A percentile compares a stretch with the other conserved stretches of the same genome.
These are phyloP conservation scores for Brevimyrus niger DNA, from an alignment of 2,113 vertebrate genomes.

Conservation along the genomic window DNA sequence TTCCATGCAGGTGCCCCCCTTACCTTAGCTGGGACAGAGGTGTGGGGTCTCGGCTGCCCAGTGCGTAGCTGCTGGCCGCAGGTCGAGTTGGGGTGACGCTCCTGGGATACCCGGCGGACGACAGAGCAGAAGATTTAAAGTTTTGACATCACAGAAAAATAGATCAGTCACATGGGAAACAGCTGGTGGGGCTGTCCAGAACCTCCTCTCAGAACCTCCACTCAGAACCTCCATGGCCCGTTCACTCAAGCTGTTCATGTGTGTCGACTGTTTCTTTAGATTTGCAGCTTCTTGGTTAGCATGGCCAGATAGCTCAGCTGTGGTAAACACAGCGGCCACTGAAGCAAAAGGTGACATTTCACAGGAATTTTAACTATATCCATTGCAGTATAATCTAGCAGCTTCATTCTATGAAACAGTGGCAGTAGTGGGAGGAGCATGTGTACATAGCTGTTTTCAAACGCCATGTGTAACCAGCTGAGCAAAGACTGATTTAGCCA, in stretches of 20 bases:
- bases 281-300: background rate
- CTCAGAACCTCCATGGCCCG: background rate
- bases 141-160: background rate
- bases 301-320: background rate
- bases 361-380: background rate
- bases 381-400: background rate
- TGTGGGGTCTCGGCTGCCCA: background rate
- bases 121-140: background rate
- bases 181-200: background rate
- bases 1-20: background rate
- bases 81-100: background rate
- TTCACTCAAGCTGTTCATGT: background rate
- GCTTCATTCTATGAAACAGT: background rate
- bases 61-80: background rate
- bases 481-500: background rate
- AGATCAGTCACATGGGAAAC: background rate
- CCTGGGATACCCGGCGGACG: slow-evolving; percentile 25
- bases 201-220: background rate
- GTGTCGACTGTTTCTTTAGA: background rate
- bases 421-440: background rate
- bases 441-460: background rate
- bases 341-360: slow-evolving; percentile 1
- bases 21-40: slow-evolving; percentile 42
- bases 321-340: slow-evolving; percentile 34
- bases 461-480: background rate